Evolutionary conservation across 2,888 invertebrate species (phyloP).

Genomic region (Tribolium freemani): DNA sequence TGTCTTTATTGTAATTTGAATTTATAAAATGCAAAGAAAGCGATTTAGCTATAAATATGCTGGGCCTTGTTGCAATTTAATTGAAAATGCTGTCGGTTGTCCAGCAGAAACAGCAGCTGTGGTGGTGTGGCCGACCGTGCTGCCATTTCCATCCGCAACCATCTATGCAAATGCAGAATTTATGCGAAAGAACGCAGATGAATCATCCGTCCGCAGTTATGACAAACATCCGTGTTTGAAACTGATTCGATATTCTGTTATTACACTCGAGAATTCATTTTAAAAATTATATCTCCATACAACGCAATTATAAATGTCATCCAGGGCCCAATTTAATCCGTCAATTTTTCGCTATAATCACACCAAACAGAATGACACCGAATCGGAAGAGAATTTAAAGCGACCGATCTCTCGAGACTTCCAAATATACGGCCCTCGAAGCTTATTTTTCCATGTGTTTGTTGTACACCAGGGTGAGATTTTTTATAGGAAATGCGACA

Average conservation of each 20-base stretch:
- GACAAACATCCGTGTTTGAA: constrained; percentile 32
- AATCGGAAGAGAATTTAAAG: constrained; percentile 24
- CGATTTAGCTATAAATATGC: too few species aligned
- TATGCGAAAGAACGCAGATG: constrained; percentile 56
- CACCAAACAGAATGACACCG: background rate
- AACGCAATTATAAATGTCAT: constrained; percentile 32
- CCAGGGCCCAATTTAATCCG: constrained; percentile 31
- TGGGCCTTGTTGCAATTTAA: background rate
- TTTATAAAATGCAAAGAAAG: too few species aligned
- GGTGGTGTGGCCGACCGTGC: background rate
- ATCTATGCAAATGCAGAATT: constrained; percentile 57
- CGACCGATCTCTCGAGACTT: constrained; percentile 36
- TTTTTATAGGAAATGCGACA: constrained; percentile 43
- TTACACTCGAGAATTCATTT: constrained; percentile 27
- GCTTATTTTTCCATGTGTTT: constrained; percentile 37
- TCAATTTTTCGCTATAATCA: constrained; percentile 30
- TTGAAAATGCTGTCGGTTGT: background rate
- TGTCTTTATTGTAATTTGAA: too few species aligned
- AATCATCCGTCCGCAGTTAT: constrained; percentile 43
- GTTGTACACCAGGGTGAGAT: constrained; percentile 41
- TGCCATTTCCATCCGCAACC: constrained; percentile 52
- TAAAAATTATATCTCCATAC: constrained; percentile 20
- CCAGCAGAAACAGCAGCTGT: background rate
- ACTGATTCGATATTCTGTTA: constrained; percentile 30
- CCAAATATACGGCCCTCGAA: constrained; percentile 29